Percentiles rank a stretch among this genome's conserved stretches.
Evolutionary conservation across 2,888 invertebrate genomes (phyloP).

Genomic region (Lycia hirtaria): DNA sequence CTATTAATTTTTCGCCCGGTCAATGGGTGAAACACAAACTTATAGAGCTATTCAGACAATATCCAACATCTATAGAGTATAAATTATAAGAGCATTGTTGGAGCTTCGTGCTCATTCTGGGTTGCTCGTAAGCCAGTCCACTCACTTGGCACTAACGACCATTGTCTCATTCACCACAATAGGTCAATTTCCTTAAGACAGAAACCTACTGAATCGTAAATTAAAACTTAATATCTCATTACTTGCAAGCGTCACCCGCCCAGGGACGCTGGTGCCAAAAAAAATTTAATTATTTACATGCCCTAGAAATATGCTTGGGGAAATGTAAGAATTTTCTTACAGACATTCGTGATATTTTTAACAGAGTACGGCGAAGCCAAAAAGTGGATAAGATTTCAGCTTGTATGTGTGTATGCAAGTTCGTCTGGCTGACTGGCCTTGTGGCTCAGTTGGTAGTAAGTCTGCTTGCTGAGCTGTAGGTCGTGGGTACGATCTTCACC

Average conservation of each 20-base stretch:
- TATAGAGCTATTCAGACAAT: slow-evolving; percentile 51
- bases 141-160: slow-evolving; percentile 77
- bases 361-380: too few species aligned
- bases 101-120: slow-evolving; percentile 45
- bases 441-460: too few species aligned
- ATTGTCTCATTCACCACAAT: slow-evolving; percentile 82
- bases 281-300: slow-evolving; percentile 57
- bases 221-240: slow-evolving; percentile 82
- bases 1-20: slow-evolving; percentile 14
- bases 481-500: too few species aligned
- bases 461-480: too few species aligned
- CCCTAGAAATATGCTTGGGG: slow-evolving; percentile 44
- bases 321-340: slow-evolving; percentile 13
- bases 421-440: too few species aligned
- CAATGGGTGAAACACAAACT: slow-evolving; percentile 30
- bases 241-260: slow-evolving; percentile 77
- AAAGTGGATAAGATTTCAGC: too few species aligned
- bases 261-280: slow-evolving; percentile 66
- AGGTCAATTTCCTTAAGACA: slow-evolving; percentile 81
- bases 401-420: too few species aligned
- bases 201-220: slow-evolving; percentile 77
- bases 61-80: slow-evolving; percentile 68
- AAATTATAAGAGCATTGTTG: slow-evolving; percentile 79
- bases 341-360: not conserved
- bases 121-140: slow-evolving; percentile 67